These are phyloP conservation scores for Tupiocoris notatus DNA, from an alignment of 2,888 invertebrate genomes.

Conservation along the genomic window DNA sequence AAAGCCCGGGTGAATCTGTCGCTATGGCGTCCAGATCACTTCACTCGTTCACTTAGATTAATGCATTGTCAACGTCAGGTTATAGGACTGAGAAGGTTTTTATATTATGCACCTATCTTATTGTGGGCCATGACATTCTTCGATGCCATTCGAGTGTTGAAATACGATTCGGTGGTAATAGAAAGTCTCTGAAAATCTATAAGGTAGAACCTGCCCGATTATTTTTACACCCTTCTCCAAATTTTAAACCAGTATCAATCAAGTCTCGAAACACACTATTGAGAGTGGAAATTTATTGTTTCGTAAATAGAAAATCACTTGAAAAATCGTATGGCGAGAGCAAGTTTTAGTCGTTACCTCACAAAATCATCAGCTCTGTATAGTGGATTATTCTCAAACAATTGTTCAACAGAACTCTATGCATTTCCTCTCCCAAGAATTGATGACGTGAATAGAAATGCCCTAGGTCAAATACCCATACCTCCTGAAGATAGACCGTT, in stretches of 20 bases:
- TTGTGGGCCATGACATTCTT: not conserved
- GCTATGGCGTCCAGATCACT: not conserved
- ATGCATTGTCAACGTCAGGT: not conserved
- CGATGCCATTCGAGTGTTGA: not conserved
- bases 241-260: not conserved
- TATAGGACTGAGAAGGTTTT: not conserved
- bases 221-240: not conserved
- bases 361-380: not conserved
- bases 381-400: constrained; percentile 3
- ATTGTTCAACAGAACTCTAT: not conserved
- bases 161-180: not conserved
- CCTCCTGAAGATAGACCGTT: too few relatives aligned
- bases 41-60: not conserved
- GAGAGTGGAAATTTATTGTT: not conserved
- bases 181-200: not conserved
- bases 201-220: not conserved
- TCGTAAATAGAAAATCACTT: not conserved
- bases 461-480: too few relatives aligned
- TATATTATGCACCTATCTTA: not conserved
- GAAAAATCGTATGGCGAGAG: not conserved
- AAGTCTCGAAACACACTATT: not conserved
- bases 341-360: not conserved
- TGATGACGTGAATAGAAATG: constrained; percentile 1
- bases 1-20: not conserved
- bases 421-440: not conserved